A percentile compares a stretch with the other conserved stretches of the same genome.
Evolutionary conservation across 2,113 vertebrate species (phyloP).

Genomic region (Butorides virescens): DNA sequence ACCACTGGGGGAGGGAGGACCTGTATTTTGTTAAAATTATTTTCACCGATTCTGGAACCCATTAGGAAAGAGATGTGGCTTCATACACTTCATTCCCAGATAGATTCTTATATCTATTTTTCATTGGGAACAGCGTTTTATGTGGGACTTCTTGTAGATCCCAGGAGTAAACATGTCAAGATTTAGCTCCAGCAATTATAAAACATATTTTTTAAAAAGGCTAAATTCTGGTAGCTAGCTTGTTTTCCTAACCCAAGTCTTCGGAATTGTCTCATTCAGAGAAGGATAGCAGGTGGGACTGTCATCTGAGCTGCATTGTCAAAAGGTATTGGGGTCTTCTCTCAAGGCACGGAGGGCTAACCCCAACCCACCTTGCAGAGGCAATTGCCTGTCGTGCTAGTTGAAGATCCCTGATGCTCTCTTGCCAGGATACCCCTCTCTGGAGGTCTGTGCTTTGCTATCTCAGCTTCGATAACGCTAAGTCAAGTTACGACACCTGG

Average conservation of each 20-base stretch:
- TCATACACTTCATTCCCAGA: neutral
- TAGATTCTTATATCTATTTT: neutral
- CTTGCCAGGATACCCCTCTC: neutral
- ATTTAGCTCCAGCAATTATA: neutral
- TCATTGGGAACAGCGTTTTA: neutral
- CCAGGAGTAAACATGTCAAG: neutral
- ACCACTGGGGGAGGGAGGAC: neutral
- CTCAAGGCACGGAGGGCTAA: neutral
- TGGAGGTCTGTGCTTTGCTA: neutral
- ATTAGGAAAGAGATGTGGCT: neutral
- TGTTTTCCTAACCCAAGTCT: neutral
- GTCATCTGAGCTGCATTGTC: too few species aligned
- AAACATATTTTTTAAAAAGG: neutral
- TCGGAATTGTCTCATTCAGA: neutral
- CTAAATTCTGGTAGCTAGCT: neutral
- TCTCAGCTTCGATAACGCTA: neutral
- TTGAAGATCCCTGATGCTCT: neutral
- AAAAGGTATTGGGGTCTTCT: neutral
- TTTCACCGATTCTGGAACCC: constrained; percentile 1
- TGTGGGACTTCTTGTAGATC: neutral
- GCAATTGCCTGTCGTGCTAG: neutral
- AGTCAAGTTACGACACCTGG: neutral
- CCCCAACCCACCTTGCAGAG: neutral
- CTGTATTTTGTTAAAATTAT: constrained; percentile 11
- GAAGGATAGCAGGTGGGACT: neutral